Percentiles rank a stretch among this genome's conserved stretches.
Conservation (phyloP, 2,797 vertebrate species). For the Aphelocoma californica region DNA sequence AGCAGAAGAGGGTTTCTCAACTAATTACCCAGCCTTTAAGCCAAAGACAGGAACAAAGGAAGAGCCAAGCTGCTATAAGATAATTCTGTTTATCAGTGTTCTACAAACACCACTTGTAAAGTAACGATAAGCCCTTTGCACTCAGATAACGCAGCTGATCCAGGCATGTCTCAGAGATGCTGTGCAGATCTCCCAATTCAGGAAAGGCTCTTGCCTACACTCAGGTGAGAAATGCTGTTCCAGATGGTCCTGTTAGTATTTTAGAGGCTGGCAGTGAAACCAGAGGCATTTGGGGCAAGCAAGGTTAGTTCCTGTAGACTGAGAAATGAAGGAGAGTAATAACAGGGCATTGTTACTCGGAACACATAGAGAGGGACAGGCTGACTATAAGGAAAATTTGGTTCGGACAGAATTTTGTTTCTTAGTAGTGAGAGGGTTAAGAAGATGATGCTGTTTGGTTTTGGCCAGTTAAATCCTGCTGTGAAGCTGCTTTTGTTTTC, state of each 20-base stretch:
- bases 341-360: neutral
- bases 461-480: neutral
- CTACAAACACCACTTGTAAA: neutral
- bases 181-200: neutral
- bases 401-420: neutral
- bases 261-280: neutral
- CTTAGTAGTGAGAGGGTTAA: neutral
- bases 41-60: neutral
- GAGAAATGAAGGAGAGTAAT: neutral
- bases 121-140: neutral
- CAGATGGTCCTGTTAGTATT: neutral
- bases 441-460: neutral
- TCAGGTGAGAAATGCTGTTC: neutral
- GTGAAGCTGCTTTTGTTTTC: neutral
- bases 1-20: neutral
- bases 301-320: neutral
- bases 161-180: neutral
- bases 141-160: neutral
- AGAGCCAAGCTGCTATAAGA: neutral
- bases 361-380: neutral
- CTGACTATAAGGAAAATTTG: neutral
- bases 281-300: neutral
- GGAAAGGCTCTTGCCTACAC: neutral
- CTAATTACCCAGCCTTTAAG: neutral
- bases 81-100: slow-evolving; percentile 13